Percentiles rank a stretch among this genome's conserved stretches.
Conservation (phyloP, 2,113 vertebrate species). For the Cynocephalus volans region DNA sequence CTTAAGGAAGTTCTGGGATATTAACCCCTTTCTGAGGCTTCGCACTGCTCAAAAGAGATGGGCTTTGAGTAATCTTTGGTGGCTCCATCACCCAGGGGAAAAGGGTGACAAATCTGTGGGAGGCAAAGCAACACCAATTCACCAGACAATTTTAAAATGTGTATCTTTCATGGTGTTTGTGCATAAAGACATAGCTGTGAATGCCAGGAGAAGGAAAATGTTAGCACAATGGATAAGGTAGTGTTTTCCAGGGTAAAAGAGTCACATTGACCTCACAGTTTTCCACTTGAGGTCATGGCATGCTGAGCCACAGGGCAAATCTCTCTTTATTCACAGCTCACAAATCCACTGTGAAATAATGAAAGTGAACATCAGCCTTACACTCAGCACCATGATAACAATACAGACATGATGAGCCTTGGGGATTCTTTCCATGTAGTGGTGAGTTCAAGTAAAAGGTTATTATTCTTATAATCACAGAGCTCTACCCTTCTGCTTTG, state of each 20-base stretch:
- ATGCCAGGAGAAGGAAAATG: neutral
- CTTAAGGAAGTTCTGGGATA: too few species aligned
- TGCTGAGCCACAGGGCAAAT: neutral
- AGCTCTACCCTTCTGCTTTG: neutral
- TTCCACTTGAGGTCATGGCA: neutral
- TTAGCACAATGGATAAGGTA: neutral
- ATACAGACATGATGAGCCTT: neutral
- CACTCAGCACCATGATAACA: too few species aligned
- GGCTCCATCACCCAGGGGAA: too few species aligned
- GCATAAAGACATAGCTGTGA: neutral
- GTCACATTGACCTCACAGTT: neutral
- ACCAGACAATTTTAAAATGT: too few species aligned
- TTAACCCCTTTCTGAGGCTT: too few species aligned
- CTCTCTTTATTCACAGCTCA: neutral
- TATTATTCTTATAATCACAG: neutral
- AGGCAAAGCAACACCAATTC: too few species aligned
- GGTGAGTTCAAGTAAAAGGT: neutral
- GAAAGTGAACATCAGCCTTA: neutral
- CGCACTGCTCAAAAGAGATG: too few species aligned
- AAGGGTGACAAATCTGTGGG: too few species aligned
- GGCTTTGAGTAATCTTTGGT: too few species aligned
- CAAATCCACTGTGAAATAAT: neutral
- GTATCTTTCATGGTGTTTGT: neutral
- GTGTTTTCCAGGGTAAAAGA: neutral
- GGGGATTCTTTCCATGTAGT: neutral